A percentile compares a stretch with the other conserved stretches of the same genome.
Conservation (phyloP, 1,140 invertebrate genomes). For the Cecropterus lyciades region DNA sequence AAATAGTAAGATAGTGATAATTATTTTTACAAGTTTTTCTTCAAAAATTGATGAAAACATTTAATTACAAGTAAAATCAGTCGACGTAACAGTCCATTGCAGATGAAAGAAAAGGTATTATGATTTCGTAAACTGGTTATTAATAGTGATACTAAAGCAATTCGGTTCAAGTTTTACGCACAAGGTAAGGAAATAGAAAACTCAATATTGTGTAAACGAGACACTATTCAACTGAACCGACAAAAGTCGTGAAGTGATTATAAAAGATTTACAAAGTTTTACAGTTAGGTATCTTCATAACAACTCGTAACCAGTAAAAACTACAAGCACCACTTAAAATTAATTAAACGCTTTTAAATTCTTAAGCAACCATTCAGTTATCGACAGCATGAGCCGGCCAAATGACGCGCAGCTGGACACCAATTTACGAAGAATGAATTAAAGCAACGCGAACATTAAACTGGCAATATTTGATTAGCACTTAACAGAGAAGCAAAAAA, state of each 20-base stretch:
- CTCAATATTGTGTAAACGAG: conserved; percentile 8
- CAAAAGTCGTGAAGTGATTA: too few species aligned
- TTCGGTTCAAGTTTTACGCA: conserved; percentile 9
- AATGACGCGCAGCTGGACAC: conserved; percentile 36
- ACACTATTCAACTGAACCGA: too few species aligned
- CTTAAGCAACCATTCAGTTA: neutral
- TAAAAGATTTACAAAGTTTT: conserved; percentile 10
- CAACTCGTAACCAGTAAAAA: conserved; percentile 6
- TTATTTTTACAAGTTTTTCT: too few species aligned
- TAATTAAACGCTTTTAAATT: conserved; percentile 16
- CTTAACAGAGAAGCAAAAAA: conserved; percentile 64
- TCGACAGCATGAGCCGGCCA: conserved; percentile 1
- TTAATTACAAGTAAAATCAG: conserved; percentile 18
- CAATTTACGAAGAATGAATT: conserved; percentile 35
- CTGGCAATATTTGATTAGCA: conserved; percentile 66
- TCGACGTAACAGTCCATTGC: conserved; percentile 14
- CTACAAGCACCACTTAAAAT: conserved; percentile 22
- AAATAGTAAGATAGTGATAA: too few species aligned
- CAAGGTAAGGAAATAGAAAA: conserved; percentile 27
- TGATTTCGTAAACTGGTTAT: conserved; percentile 15
- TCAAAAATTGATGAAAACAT: conserved; percentile 5
- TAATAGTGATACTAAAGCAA: conserved; percentile 17
- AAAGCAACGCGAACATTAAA: conserved; percentile 45
- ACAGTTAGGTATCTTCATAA: conserved; percentile 6
- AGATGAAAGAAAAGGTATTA: conserved; percentile 27